Conservation (phyloP, 2,797 vertebrate genomes). For the Cryptoblepharus egeriae region DNA sequence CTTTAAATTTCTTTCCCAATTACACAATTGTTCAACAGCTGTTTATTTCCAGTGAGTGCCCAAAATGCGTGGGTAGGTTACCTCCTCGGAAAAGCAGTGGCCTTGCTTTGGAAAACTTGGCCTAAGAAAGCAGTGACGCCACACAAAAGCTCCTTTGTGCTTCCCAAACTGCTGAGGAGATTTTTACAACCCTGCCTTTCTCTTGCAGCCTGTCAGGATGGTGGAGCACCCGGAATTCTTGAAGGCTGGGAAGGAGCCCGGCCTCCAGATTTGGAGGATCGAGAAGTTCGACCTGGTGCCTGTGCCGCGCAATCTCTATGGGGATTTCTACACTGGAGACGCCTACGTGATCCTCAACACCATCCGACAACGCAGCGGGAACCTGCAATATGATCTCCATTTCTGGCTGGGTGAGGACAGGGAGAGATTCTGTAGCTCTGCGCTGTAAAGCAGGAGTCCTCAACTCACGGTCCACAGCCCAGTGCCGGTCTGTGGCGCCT, state of each 20-base stretch:
- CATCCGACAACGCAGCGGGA: slow-evolving; percentile 89
- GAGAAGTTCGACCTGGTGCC: slow-evolving; percentile 96
- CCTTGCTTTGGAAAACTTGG: background rate
- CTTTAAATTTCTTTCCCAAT: too few species aligned
- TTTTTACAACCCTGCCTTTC: background rate
- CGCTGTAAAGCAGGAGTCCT: too few species aligned
- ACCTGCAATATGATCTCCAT: slow-evolving; percentile 94
- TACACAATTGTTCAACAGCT: too few species aligned
- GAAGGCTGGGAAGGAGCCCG: slow-evolving; percentile 87
- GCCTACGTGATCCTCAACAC: slow-evolving; percentile 95
- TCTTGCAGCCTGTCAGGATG: slow-evolving; percentile 84
- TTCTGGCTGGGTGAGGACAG: slow-evolving; percentile 91
- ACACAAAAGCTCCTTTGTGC: background rate
- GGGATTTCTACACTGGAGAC: slow-evolving; percentile 94
- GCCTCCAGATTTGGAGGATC: slow-evolving; percentile 96
- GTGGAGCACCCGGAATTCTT: slow-evolving; percentile 91
- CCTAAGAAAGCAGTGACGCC: too few species aligned
- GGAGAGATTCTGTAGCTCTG: too few species aligned
- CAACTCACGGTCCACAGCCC: too few species aligned
- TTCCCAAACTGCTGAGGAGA: background rate
- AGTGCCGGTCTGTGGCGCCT: too few species aligned
- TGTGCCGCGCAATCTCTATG: slow-evolving; percentile 89
- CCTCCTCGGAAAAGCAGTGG: background rate
- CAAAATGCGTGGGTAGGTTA: too few species aligned
- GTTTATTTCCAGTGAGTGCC: too few species aligned